phyloP scores from a whole-genome alignment of 2,888 invertebrate species.

The Dexiosoma caninum region DNA sequence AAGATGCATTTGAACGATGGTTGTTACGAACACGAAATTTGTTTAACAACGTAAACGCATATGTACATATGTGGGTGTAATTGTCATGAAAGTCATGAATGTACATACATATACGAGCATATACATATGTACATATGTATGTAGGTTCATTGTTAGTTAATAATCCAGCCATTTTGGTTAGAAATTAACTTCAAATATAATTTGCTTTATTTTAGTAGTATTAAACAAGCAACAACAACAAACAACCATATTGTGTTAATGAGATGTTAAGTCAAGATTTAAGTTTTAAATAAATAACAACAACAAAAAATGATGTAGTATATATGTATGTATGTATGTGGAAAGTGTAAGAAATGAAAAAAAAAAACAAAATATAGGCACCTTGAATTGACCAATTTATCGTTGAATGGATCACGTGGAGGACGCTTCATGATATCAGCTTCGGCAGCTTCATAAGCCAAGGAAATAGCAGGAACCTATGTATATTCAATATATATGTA shows the following conservation, averaged over 20 bases:
- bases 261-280: slow-evolving; percentile 31
- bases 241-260: slow-evolving; percentile 36
- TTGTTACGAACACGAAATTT: no score
- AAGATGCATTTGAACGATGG: background rate
- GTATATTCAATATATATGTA: slow-evolving; percentile 45
- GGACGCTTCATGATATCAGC: slow-evolving; percentile 92
- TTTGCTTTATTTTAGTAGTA: slow-evolving; percentile 26
- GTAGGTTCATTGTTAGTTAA: background rate
- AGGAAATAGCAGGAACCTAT: slow-evolving; percentile 88
- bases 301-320: background rate
- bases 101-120: no score
- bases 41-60: background rate
- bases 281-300: slow-evolving; percentile 39
- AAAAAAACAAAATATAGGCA: slow-evolving; percentile 69
- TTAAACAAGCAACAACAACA: background rate
- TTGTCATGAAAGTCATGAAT: no score
- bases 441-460: slow-evolving; percentile 92
- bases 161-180: slow-evolving; percentile 63
- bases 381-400: slow-evolving; percentile 88
- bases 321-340: no score
- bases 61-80: slow-evolving; percentile 12
- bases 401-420: slow-evolving; percentile 89
- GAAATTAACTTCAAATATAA: slow-evolving; percentile 19
- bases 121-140: slow-evolving; percentile 1
- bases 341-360: slow-evolving; percentile 21